Conservation (phyloP, 1,140 invertebrate species). For the Centruroides vittatus region DNA sequence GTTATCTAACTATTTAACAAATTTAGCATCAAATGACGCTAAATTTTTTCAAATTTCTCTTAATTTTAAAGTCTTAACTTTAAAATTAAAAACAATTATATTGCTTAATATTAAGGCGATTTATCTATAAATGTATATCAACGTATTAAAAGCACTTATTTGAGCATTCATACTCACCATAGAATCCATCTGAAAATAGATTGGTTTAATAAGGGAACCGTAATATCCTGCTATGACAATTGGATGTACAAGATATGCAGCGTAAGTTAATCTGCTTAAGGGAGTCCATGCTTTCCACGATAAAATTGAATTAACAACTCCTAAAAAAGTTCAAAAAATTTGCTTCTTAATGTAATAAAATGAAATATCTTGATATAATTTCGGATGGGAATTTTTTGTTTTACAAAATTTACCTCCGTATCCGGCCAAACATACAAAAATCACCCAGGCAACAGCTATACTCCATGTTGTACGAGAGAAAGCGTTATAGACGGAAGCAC, state of each 20-base stretch:
- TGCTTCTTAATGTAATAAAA: neutral
- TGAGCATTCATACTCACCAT: no score
- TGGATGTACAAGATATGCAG: slow-evolving; percentile 32
- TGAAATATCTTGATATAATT: no score
- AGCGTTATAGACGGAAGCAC: slow-evolving; percentile 36
- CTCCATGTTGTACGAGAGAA: slow-evolving; percentile 29
- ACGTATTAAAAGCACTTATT: no score
- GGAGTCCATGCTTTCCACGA: slow-evolving; percentile 28
- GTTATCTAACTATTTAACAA: no score
- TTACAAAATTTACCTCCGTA: slow-evolving; percentile 13
- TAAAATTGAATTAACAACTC: slow-evolving; percentile 27
- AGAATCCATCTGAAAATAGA: no score
- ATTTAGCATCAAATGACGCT: no score
- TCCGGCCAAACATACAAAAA: slow-evolving; percentile 31
- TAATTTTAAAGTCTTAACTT: no score
- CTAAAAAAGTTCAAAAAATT: neutral
- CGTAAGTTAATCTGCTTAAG: slow-evolving; percentile 30
- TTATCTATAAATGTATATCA: no score
- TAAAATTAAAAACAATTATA: no score
- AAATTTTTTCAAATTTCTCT: no score
- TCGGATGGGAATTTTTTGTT: neutral
- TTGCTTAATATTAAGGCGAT: no score
- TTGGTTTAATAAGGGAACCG: slow-evolving; percentile 7
- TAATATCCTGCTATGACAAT: slow-evolving; percentile 5
- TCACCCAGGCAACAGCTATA: slow-evolving; percentile 32